Conservation (phyloP, 2,888 invertebrate species). For the Cryptus viduatorius region DNA sequence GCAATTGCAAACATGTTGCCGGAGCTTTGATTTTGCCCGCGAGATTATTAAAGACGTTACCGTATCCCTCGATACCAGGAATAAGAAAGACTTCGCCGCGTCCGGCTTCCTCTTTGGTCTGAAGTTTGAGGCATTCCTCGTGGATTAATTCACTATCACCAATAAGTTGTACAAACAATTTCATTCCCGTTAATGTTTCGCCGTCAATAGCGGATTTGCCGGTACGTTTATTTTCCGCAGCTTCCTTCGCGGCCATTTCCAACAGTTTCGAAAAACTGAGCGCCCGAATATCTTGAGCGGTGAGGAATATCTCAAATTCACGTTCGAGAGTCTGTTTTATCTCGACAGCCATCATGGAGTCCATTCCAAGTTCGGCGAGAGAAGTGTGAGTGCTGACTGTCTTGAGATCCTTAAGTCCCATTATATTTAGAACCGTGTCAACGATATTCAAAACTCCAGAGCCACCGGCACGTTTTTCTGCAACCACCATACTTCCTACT, state of each 20-base stretch:
- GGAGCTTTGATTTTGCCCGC: conserved; percentile 79
- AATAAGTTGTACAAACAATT: conserved; percentile 71
- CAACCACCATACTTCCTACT: conserved; percentile 94
- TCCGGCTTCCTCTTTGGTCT: conserved; percentile 70
- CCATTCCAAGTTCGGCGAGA: conserved; percentile 97
- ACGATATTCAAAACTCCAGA: conserved; percentile 89
- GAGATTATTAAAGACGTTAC: conserved; percentile 79
- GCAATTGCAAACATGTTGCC: conserved; percentile 77
- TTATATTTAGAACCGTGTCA: conserved; percentile 89
- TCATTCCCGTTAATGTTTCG: conserved; percentile 73
- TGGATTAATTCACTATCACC: conserved; percentile 61
- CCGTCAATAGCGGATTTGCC: background rate
- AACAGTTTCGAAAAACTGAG: conserved; percentile 90
- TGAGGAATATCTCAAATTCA: conserved; percentile 94
- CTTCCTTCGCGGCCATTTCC: conserved; percentile 80
- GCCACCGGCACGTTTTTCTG: conserved; percentile 90
- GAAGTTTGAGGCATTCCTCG: conserved; percentile 74
- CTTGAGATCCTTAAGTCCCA: conserved; percentile 81
- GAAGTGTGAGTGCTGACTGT: conserved; percentile 90
- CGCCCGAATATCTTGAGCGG: conserved; percentile 93
- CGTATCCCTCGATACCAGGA: conserved; percentile 84
- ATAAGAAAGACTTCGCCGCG: conserved; percentile 80
- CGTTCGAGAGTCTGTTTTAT: conserved; percentile 96
- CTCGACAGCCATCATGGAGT: conserved; percentile 98
- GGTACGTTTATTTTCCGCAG: conserved; percentile 61